Conservation (phyloP, 2,113 vertebrate species). For the Mustela lutreola region DNA sequence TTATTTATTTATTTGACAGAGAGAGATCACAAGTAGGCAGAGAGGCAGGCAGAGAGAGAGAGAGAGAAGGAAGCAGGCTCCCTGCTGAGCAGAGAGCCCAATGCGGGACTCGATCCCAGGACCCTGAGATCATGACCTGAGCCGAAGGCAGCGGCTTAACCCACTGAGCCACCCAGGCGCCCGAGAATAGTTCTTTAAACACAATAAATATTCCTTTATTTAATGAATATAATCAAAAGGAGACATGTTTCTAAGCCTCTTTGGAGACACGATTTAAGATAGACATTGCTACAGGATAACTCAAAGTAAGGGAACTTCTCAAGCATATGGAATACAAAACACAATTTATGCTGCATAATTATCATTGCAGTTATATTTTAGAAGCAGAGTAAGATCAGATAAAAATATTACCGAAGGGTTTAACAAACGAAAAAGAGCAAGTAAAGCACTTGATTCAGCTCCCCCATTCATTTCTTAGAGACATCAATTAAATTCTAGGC, state of each 20-base stretch:
- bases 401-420: neutral
- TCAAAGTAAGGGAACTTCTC: conserved; percentile 49
- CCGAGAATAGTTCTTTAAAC: neutral
- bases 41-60: too few species aligned
- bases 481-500: neutral
- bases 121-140: too few species aligned
- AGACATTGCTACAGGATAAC: conserved; percentile 19
- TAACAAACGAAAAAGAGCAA: neutral
- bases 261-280: neutral
- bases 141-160: too few species aligned
- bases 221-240: conserved; percentile 21
- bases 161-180: too few species aligned
- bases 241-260: neutral
- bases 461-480: neutral
- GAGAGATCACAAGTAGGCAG: too few species aligned
- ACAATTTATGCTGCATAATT: conserved; percentile 44
- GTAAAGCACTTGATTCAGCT: neutral
- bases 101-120: too few species aligned
- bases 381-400: neutral
- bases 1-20: too few species aligned
- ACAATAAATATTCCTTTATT: conserved; percentile 21
- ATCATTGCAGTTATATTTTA: neutral
- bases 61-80: too few species aligned
- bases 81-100: too few species aligned
- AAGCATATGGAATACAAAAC: conserved; percentile 12